phyloP scores from a whole-genome alignment of 2,888 invertebrate genomes.

The Trachelus tabidus region DNA sequence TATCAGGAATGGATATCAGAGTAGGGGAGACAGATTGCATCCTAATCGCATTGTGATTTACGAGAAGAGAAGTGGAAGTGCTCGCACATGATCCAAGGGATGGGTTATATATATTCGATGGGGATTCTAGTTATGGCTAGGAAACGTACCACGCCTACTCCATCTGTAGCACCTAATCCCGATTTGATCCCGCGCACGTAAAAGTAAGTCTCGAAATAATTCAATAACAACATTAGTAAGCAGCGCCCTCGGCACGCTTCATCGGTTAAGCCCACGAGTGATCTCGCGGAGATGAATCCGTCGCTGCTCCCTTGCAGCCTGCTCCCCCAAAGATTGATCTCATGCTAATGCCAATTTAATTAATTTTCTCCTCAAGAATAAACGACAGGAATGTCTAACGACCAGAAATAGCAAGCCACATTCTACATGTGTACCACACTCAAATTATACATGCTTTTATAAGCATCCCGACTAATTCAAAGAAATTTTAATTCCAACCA shows the following conservation, averaged over 20 bases:
- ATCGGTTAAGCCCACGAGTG: constrained; percentile 17
- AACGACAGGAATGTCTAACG: neutral
- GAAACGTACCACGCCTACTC: constrained; percentile 42
- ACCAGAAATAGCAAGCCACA: neutral
- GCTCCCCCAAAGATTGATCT: constrained; percentile 45
- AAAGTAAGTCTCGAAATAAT: constrained; percentile 58
- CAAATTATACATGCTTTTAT: too few relatives aligned
- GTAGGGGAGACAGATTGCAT: constrained; percentile 9
- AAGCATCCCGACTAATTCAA: neutral
- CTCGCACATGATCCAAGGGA: constrained; percentile 21
- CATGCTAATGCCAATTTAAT: constrained; percentile 51
- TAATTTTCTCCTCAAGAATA: constrained; percentile 44
- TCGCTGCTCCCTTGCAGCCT: constrained; percentile 16
- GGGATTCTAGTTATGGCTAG: constrained; percentile 17
- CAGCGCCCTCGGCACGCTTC: constrained; percentile 32
- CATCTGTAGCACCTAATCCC: constrained; percentile 49
- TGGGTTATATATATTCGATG: constrained; percentile 15
- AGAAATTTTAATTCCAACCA: neutral
- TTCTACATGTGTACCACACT: neutral
- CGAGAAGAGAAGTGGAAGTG: constrained; percentile 24
- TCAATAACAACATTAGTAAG: constrained; percentile 54
- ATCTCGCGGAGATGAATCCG: constrained; percentile 38
- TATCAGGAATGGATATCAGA: neutral
- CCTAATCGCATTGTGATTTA: constrained; percentile 25
- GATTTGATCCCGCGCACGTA: constrained; percentile 48